Evolutionary conservation across 2,797 vertebrate genomes (phyloP), one percentile per base, ranked within the genome.

Genomic region (Telmatherina bonti): DNA sequence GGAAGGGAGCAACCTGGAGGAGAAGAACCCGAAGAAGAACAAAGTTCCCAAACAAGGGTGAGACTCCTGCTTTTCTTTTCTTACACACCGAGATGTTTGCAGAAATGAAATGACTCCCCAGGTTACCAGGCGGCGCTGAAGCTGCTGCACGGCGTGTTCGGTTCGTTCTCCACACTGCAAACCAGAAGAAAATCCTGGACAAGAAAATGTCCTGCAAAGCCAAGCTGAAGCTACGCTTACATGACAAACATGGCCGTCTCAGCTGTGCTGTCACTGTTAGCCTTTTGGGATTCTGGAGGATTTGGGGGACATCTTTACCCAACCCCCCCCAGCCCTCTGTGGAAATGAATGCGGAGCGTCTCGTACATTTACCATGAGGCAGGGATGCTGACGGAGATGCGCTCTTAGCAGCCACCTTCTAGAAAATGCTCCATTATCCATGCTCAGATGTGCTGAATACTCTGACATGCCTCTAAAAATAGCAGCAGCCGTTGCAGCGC

Each of bases 11-110:
- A 82, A 52, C 41, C 30, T 88, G 69, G 91, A 93, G 62, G 97
- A 99, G 77, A 97, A 96, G 82, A 96, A 95, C 69, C 88, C 90
- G 72, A 95, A 94, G 87, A 99, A 96, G 82, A 95, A 94, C 88
- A 95, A 93, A 94, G 94, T 95, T 76, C 88, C 96, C 41, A 97
- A 97, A 81, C 91, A 91, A 74, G 89, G 96, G 92, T 98, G 91
- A 93, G 92, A 67, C 56, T 43, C 27, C 24, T 6, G n/a, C n/a
- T n/a, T n/a, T n/a, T n/a, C n/a, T n/a, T n/a, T n/a, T n/a, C n/a
- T n/a, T n/a, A n/a, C n/a, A n/a, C n/a, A n/a, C n/a, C n/a, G n/a
- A n/a, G n/a, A n/a, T n/a, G n/a, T n/a, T n/a, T n/a, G n/a, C n/a
- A n/a, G n/a, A n/a, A n/a, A n/a, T n/a, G n/a, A n/a, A n/a, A n/a